Conservation (phyloP, 2,113 vertebrate genomes). For the Cichladusa arquata region DNA sequence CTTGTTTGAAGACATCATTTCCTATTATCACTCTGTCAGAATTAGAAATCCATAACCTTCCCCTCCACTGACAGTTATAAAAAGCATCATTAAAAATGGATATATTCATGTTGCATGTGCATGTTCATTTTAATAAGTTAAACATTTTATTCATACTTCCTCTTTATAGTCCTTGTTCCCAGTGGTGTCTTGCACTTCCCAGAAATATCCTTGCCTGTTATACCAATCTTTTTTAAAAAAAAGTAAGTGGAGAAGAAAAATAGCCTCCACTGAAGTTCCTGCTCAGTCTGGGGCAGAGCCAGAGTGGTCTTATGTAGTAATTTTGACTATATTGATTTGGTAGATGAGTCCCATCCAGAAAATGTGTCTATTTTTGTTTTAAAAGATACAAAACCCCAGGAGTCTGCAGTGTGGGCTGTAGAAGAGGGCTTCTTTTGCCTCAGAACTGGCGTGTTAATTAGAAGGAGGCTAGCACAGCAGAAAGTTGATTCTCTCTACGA, state of each 20-base stretch:
- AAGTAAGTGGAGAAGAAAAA: background rate
- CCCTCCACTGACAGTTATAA: background rate
- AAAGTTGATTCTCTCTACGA: slow-evolving; percentile 29
- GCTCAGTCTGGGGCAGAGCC: background rate
- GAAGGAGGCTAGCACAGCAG: slow-evolving; percentile 38
- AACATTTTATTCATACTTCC: slow-evolving; percentile 16
- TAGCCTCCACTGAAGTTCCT: background rate
- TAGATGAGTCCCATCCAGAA: background rate
- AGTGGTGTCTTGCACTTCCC: background rate
- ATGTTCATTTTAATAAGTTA: background rate
- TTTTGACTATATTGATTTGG: background rate
- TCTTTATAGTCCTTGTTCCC: background rate
- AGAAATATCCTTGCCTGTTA: background rate
- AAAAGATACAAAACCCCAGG: background rate
- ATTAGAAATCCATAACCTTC: background rate
- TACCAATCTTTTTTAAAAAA: background rate
- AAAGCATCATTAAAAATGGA: background rate
- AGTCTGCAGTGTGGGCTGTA: background rate
- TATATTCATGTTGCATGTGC: background rate
- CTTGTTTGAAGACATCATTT: background rate
- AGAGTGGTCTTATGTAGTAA: background rate
- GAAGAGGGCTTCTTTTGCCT: background rate
- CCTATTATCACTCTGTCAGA: background rate
- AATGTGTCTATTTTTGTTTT: background rate
- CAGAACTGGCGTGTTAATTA: slow-evolving; percentile 27